A percentile compares a stretch with the other conserved stretches of the same genome.
Evolutionary conservation across 2,113 vertebrate genomes (phyloP).

Genomic region (Eira barbara): DNA sequence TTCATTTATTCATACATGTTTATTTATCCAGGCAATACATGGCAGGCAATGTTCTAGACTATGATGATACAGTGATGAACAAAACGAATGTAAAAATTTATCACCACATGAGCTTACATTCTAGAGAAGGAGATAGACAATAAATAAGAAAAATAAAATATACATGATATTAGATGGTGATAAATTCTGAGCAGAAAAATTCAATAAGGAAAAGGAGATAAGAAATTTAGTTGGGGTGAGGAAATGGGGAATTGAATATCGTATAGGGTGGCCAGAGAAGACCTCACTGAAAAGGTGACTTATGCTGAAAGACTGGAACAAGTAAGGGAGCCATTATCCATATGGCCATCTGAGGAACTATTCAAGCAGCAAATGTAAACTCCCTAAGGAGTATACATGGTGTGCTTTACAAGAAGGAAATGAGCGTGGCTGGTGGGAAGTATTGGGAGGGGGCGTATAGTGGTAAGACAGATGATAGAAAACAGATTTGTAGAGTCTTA

Average conservation of each 20-base stretch:
- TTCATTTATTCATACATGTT: not conserved
- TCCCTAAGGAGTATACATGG: not conserved
- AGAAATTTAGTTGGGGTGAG: not conserved
- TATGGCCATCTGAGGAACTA: not conserved
- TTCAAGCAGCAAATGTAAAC: not conserved
- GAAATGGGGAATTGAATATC: not conserved
- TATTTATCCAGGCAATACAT: not conserved
- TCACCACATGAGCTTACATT: not conserved
- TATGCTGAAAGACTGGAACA: not conserved
- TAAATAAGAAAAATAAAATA: not conserved
- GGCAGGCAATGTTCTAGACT: not conserved
- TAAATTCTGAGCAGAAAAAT: not conserved
- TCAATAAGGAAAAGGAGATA: not conserved
- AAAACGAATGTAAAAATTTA: not conserved
- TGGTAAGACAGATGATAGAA: not conserved
- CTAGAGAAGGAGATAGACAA: not conserved
- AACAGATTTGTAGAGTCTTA: not conserved
- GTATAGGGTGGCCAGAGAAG: not conserved
- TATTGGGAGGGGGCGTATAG: not conserved
- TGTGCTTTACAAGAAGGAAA: not conserved
- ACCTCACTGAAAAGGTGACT: not conserved
- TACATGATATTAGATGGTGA: not conserved
- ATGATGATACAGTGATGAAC: not conserved
- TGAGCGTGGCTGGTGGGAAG: not conserved
- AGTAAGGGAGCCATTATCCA: not conserved